Conservation (phyloP, 2,888 invertebrate genomes). For the Pseudoips prasinana region DNA sequence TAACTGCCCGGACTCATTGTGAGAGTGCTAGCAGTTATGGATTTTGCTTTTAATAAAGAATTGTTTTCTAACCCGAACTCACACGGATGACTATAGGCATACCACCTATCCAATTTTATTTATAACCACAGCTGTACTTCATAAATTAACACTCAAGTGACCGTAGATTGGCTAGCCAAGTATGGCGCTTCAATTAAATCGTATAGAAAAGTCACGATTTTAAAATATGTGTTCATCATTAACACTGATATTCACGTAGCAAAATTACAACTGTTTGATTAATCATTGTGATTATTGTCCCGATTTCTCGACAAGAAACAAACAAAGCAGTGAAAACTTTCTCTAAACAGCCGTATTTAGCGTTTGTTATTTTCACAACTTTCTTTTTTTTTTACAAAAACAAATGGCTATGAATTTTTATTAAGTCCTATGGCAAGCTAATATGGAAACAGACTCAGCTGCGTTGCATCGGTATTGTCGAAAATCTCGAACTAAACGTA, state of each 20-base stretch:
- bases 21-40: too few species aligned
- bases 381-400: conserved; percentile 35
- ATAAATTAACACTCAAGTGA: conserved; percentile 9
- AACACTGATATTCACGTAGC: conserved; percentile 21
- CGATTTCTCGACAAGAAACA: conserved; percentile 23
- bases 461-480: conserved; percentile 40
- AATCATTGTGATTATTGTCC: conserved; percentile 22
- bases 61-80: too few species aligned
- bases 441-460: conserved; percentile 24
- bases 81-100: too few species aligned
- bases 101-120: too few species aligned
- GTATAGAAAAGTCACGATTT: conserved; percentile 18
- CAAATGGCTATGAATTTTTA: conserved; percentile 38
- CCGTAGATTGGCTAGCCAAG: background rate
- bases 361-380: conserved; percentile 31
- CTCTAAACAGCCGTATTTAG: conserved; percentile 33
- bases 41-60: too few species aligned
- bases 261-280: conserved; percentile 23
- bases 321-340: conserved; percentile 27
- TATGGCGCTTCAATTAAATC: conserved; percentile 9
- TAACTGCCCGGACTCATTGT: too few species aligned
- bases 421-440: conserved; percentile 25
- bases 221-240: conserved; percentile 12
- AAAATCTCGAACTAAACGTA: conserved; percentile 50
- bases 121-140: conserved; percentile 24